Conservation (phyloP, 37 sponge, comb jelly and placozoan species). For the Bolinopsis microptera region DNA sequence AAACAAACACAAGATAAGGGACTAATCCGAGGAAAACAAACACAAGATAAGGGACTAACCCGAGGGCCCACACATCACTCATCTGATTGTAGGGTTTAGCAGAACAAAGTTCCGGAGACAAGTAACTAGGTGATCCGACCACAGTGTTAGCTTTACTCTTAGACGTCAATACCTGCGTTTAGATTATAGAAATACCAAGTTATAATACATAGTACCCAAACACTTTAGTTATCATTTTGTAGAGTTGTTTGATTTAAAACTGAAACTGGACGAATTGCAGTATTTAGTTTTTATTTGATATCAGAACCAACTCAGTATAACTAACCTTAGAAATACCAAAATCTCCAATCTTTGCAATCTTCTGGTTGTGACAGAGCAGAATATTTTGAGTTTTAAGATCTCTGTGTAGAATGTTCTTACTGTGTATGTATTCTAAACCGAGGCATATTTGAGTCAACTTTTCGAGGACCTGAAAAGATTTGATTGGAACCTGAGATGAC, state of each 20-base stretch:
- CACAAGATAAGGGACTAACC: neutral
- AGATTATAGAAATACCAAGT: too few relatives aligned
- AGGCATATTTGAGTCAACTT: conserved; percentile 58
- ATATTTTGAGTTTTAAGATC: conserved; percentile 57
- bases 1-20: too few relatives aligned
- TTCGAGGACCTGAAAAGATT: conserved; percentile 39
- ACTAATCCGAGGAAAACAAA: too few relatives aligned
- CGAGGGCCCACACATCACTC: conserved; percentile 59
- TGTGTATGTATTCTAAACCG: conserved; percentile 46
- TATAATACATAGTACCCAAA: too few relatives aligned
- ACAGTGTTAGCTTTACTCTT: conserved; percentile 52
- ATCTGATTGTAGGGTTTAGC: conserved; percentile 55
- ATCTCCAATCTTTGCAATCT: conserved; percentile 47
- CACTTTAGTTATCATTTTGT: too few relatives aligned
- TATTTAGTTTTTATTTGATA: too few relatives aligned
- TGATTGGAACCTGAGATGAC: neutral
- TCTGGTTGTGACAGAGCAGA: conserved; percentile 11
- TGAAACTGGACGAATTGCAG: too few relatives aligned
- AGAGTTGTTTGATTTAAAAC: too few relatives aligned
- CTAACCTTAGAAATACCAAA: conserved; percentile 53
- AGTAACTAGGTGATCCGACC: conserved; percentile 56
- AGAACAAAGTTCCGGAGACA: conserved; percentile 45
- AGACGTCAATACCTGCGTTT: conserved; percentile 17
- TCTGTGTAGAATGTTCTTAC: conserved; percentile 44
- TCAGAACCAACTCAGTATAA: too few relatives aligned